Base-by-base conservation (phyloP, 1,140 invertebrate species). In the Brachionus sp. region DNA sequence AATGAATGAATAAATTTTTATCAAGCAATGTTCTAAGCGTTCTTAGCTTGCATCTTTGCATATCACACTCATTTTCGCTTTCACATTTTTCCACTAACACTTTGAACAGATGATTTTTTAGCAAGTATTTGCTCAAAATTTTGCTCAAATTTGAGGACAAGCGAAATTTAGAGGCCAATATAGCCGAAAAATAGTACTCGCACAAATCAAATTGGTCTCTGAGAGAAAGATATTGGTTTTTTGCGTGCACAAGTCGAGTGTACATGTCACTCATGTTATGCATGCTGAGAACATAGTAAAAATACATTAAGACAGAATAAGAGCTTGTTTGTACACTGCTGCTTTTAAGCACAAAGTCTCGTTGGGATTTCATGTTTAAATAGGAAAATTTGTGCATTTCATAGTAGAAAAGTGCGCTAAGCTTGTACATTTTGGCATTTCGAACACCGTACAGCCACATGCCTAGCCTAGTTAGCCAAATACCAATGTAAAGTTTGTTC, bases 311-410 rank as follows among this genome's bases (percentile, higher is more conserved):
- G n/a, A 66, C 12, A 29, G 50, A 80, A 35, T 66, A 80, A 6
- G 77, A 42, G n/a, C 33, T 66, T 0, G 19, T 66, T 44, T 80
- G 62, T 7, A 3, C 25, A 80, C 33, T 6, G 10, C 46, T 80
- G n/a, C 29, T 62, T 23, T 80, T 80, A 0, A 44, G 37, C 0
- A 42, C 13, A 66, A 80, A 62, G 33, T 66, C 50, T 19, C 50
- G 23, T 25, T 62, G 13, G 9, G 70, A 75, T 19, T 50, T 75
- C 77, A 66, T 62, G 50, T 80, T 80, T 23, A 80, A 62, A 35
- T 80, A 66, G 23, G 77, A 57, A 23, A 80, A 42, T 62, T 66
- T 57, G 33, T 80, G 77, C 46, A 80, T 57, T 33, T 80, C 77
- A 25, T 80, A 80, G 39, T 80, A 80, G 50, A 80, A 66, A 23